phyloP scores from a whole-genome alignment of 2,888 invertebrate species.

The Cerastis leucographa region DNA sequence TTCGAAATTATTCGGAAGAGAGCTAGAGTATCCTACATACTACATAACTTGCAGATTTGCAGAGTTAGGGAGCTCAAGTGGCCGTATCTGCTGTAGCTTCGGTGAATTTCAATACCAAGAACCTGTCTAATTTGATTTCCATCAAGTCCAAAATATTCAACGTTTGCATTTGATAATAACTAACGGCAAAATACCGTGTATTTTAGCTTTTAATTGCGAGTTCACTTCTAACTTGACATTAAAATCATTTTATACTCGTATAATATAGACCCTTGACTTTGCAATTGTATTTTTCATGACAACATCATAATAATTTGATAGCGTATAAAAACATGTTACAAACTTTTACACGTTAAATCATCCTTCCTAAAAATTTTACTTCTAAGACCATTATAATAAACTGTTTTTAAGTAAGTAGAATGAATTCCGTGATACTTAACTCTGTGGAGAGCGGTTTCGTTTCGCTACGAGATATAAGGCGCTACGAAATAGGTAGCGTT shows the following conservation, averaged over 20 bases:
- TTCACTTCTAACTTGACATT: constrained; percentile 1
- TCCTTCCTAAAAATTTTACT: neutral
- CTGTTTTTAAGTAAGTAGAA: constrained; percentile 5
- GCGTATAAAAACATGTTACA: neutral
- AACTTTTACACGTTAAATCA: neutral
- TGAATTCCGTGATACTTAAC: constrained; percentile 12
- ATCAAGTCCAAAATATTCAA: neutral
- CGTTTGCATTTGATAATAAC: neutral
- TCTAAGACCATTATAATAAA: neutral
- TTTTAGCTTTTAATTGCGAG: neutral
- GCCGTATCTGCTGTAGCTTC: neutral
- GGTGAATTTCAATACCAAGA: neutral
- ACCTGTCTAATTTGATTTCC: neutral
- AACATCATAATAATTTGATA: neutral
- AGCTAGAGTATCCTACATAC: neutral
- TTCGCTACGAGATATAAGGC: constrained; percentile 25
- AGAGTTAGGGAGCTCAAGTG: constrained; percentile 1
- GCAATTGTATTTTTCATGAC: constrained; percentile 2
- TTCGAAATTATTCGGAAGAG: neutral
- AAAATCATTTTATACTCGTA: neutral
- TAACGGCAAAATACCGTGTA: neutral
- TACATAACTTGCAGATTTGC: neutral
- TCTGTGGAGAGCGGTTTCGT: constrained; percentile 6
- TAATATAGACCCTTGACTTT: neutral
- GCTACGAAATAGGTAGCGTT: constrained; percentile 27